Base-by-base conservation (phyloP, 2,888 invertebrate species). In the Sminthurinus aureus region DNA sequence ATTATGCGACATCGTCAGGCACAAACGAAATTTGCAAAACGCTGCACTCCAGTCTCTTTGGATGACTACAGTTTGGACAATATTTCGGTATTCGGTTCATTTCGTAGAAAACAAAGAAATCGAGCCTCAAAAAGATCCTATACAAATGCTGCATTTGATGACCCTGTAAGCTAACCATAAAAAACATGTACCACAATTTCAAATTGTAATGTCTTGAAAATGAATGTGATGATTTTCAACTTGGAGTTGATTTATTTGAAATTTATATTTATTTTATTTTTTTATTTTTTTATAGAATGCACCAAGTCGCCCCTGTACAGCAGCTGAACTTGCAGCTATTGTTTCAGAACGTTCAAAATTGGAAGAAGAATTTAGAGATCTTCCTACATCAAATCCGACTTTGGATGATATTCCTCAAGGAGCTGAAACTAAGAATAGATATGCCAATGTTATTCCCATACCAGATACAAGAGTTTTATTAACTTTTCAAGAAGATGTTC, bases 401-500 rank as follows among this genome's bases (percentile, higher is more conserved):
- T 93, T 95, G 24, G 96, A 95, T 89, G 96, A 96, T 89, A 93
- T 97, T 79, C 96, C 96, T 0, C 92, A 93, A 0, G 97, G 97
- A 0, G 96, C 96, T 86, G 97, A 97, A 89, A 93, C 95, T 85
- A 97, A 97, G 91, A 98, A 98, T 91, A 92, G 95, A 91, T 98
- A 96, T 91, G 96, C 97, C 84, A 98, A 98, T 91, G 96, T 98
- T n/a, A 94, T 98, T 88, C 98, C 98, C 81, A 93, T 96, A 88
- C 96, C 97, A 52, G 96, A 97, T 91, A 96, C 96, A 52, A 93
- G 97, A 89, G 97, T 98, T 0, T 93, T 93, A 58, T 91, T 98
- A 66, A 93, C 92, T 88, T 92, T 93, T 85, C 92, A 94, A 84
- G 94, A 94, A 83, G 94, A 93, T 85, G 95, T 95, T 89, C 94